phyloP scores from a whole-genome alignment of 2,113 vertebrate species.

The Ptilonorhynchus violaceus region DNA sequence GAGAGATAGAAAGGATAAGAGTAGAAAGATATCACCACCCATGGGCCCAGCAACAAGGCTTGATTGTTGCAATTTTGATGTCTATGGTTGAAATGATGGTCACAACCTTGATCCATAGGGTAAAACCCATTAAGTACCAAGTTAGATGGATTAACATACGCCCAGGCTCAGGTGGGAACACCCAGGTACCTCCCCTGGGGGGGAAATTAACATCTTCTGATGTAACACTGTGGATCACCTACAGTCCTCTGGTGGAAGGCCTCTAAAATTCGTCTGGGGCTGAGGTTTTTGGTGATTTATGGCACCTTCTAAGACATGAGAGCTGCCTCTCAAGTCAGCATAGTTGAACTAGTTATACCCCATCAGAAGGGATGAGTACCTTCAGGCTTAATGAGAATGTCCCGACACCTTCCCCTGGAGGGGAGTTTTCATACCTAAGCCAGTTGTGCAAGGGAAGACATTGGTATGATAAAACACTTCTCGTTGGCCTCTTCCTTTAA shows the following conservation, averaged over 20 bases:
- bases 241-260: neutral
- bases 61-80: neutral
- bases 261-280: neutral
- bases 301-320: neutral
- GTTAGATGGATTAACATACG: neutral
- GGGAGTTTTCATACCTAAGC: neutral
- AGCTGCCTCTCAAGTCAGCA: neutral
- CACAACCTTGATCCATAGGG: neutral
- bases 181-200: neutral
- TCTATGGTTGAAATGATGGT: neutral
- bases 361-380: neutral
- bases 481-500: neutral
- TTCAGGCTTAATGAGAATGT: neutral
- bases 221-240: neutral
- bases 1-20: neutral
- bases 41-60: neutral
- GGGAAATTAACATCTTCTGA: neutral
- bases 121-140: neutral
- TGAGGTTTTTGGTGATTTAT: neutral
- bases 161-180: neutral
- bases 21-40: neutral
- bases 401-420: neutral
- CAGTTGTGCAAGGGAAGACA: neutral
- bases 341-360: neutral
- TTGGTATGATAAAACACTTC: neutral